Percentiles rank a stretch among this genome's conserved stretches.
These are phyloP conservation scores for Callocephalon fimbriatum DNA, from an alignment of 2,113 vertebrate genomes.

Conservation along the genomic window DNA sequence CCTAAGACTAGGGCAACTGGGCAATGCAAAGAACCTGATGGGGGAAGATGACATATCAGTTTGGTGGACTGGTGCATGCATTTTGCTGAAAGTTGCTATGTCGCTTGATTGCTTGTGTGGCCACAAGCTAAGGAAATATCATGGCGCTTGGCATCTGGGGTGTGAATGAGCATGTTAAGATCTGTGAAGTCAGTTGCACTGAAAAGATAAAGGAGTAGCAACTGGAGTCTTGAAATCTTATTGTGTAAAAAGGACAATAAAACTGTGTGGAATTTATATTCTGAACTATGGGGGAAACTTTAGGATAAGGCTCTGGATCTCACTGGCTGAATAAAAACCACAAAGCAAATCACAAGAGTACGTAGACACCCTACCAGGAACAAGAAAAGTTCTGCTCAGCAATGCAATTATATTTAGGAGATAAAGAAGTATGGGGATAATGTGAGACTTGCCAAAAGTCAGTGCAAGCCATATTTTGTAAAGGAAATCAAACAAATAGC, in stretches of 20 bases:
- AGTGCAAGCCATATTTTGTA: neutral
- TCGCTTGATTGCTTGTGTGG: neutral
- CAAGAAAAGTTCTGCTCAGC: neutral
- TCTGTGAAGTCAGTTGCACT: neutral
- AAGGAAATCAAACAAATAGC: slow-evolving; percentile 43
- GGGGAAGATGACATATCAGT: neutral
- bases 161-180: neutral
- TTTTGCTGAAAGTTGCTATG: neutral
- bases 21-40: neutral
- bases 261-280: neutral
- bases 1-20: neutral
- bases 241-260: neutral
- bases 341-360: neutral
- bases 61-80: neutral
- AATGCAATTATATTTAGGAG: slow-evolving; percentile 1
- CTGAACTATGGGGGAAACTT: neutral
- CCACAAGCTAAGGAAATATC: neutral
- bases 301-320: neutral
- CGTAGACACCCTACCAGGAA: neutral
- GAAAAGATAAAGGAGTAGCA: neutral
- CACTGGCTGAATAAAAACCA: neutral
- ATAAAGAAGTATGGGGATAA: neutral
- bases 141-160: neutral
- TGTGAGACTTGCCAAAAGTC: slow-evolving; percentile 4
- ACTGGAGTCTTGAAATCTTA: neutral